Evolutionary conservation across 2,113 vertebrate genomes (phyloP), one percentile per base, ranked within the genome.

Genomic region (Capricornis sumatraensis): DNA sequence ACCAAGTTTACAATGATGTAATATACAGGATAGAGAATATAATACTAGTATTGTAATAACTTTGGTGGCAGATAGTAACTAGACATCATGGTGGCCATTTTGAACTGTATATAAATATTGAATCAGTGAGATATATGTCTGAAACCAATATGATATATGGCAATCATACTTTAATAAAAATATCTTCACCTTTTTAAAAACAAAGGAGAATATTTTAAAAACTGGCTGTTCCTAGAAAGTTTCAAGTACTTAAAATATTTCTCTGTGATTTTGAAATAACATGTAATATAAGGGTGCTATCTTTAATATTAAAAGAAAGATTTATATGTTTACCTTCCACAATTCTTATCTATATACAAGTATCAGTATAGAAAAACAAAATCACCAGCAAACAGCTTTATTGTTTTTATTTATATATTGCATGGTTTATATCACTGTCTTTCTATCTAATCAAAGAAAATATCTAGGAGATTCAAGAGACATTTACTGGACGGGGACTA

Each of bases 161-260:
- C 50, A 82, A 53, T 53, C 19, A 23, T 82, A 82, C 30, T 82
- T 82, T 30, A 82, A 82, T n/a, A 23, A 53, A 53, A 82, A n/a
- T 33, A 81, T 23, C 79, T n/a, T 82, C 79, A 82, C 2, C 5
- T 21, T 52, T 82, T 82, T 19, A n/a, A 14, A 82, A 47, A 43
- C 25, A 78, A 58, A 47, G 16, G 19, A 71, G 36, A 25, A n/a
- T 60, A 17, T 12, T 83, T 82, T 23, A 21, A 53, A 53, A n/a
- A 53, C 30, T 82, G 94, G 67, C 47, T 95, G 58, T 57, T 76
- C 21, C 58, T 89, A 89, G 81, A 97, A 91, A 94, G n/a, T 91
- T 95, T 95, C 16, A 87, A 23, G 74, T 33, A 76, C 36, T 23
- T 87, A 30, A 89, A 40, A 45, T 50, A 55, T 27, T 81, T 81